Percentiles rank a stretch among this genome's conserved stretches.
Conservation (phyloP, 2,888 invertebrate species). For the Cremastobaeus sp. region DNA sequence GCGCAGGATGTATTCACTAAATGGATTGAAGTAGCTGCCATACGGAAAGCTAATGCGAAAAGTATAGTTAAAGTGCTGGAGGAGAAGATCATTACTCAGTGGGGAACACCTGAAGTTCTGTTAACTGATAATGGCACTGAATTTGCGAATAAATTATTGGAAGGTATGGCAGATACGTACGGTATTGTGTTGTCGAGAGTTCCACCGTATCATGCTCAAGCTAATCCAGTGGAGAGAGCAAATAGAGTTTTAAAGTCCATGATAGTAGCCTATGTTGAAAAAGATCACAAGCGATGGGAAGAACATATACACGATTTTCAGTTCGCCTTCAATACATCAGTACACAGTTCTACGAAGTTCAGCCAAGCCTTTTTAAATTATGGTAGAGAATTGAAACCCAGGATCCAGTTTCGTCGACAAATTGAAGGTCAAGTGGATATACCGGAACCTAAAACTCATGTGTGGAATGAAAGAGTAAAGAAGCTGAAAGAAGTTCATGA, state of each 20-base stretch:
- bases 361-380: conserved; percentile 1
- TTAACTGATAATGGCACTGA: background rate
- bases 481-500: too few relatives aligned
- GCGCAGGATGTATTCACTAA: background rate
- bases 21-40: background rate
- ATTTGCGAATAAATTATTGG: background rate
- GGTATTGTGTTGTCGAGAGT: background rate
- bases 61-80: background rate
- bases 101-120: background rate
- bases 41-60: background rate
- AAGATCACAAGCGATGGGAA: background rate
- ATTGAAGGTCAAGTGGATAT: too few relatives aligned
- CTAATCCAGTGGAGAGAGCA: background rate
- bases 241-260: background rate
- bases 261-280: background rate
- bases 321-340: background rate
- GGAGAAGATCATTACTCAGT: background rate
- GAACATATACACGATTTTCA: conserved; percentile 54
- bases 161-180: background rate
- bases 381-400: background rate
- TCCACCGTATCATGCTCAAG: background rate
- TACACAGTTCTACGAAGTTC: background rate
- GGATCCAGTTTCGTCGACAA: too few relatives aligned
- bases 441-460: too few relatives aligned
- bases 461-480: too few relatives aligned